Evolutionary conservation across 2,888 invertebrate species (phyloP).

Genomic region (Doris montereyensis): DNA sequence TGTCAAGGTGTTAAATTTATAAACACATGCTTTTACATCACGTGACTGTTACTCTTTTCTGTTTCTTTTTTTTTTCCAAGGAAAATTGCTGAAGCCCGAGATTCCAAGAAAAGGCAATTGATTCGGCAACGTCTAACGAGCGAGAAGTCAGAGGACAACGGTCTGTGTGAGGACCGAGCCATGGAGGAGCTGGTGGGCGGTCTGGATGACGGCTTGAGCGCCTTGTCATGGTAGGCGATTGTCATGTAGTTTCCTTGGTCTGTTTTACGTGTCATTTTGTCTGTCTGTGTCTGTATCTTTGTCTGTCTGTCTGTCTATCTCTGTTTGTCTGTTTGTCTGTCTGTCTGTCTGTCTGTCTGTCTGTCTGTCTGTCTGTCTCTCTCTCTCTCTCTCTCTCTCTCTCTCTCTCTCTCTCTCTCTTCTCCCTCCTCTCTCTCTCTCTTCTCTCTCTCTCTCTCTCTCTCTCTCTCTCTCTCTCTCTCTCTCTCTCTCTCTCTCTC

Average conservation of each 20-base stretch:
- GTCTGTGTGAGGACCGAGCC: conserved; percentile 54
- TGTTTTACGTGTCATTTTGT: conserved; percentile 3
- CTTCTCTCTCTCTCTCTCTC: conserved; percentile 11
- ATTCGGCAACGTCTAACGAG: conserved; percentile 54
- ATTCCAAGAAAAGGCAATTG: conserved; percentile 52
- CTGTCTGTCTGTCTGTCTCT: background rate
- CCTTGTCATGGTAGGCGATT: conserved; percentile 61
- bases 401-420: conserved; percentile 20
- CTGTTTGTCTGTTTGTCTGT: background rate
- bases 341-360: background rate
- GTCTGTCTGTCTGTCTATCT: no score
- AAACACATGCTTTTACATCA: no score
- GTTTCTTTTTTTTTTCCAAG: conserved; percentile 33
- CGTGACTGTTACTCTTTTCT: background rate
- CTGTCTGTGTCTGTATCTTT: conserved; percentile 1
- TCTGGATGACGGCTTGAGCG: conserved; percentile 63
- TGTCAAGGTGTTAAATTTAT: no score
- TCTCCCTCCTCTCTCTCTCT: conserved; percentile 8
- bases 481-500: background rate
- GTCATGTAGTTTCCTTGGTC: no score
- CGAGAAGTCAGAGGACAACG: conserved; percentile 50
- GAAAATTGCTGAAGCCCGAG: conserved; percentile 55
- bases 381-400: conserved; percentile 9
- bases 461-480: conserved; percentile 3
- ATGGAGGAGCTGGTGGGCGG: conserved; percentile 58